A percentile compares a stretch with the other conserved stretches of the same genome.
These are phyloP conservation scores for Hyposoter dolosus DNA, from an alignment of 2,888 invertebrate genomes.

Conservation along the genomic window DNA sequence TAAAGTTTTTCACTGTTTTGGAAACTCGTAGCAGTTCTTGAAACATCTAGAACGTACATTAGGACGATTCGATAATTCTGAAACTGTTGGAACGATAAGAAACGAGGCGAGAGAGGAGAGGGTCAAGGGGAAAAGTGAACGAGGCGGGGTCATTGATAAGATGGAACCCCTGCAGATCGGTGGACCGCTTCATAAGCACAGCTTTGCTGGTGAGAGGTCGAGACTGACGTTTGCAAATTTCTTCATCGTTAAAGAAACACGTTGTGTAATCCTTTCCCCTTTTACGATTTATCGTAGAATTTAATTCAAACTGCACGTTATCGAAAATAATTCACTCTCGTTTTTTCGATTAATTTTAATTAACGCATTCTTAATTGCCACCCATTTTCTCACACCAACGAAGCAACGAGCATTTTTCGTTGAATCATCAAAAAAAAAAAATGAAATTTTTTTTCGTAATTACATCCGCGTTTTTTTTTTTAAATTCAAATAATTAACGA, in stretches of 20 bases:
- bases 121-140: constrained; percentile 17
- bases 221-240: constrained; percentile 29
- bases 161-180: constrained; percentile 66
- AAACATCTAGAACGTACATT: neutral
- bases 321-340: neutral
- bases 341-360: neutral
- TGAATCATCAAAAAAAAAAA: neutral
- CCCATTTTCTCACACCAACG: neutral
- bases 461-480: neutral
- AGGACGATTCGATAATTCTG: constrained; percentile 3
- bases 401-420: too few relatives aligned
- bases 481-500: neutral
- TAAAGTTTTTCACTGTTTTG: neutral
- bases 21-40: neutral
- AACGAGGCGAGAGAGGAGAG: neutral
- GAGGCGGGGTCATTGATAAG: constrained; percentile 67
- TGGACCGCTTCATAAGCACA: constrained; percentile 1
- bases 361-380: neutral
- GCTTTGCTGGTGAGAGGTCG: constrained; percentile 29
- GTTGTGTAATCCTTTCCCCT: constrained; percentile 40
- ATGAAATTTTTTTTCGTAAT: neutral
- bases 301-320: neutral
- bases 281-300: neutral
- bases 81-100: neutral
- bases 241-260: constrained; percentile 7